Conservation (phyloP, 2,888 invertebrate species). For the Eupithecia inturbata region DNA sequence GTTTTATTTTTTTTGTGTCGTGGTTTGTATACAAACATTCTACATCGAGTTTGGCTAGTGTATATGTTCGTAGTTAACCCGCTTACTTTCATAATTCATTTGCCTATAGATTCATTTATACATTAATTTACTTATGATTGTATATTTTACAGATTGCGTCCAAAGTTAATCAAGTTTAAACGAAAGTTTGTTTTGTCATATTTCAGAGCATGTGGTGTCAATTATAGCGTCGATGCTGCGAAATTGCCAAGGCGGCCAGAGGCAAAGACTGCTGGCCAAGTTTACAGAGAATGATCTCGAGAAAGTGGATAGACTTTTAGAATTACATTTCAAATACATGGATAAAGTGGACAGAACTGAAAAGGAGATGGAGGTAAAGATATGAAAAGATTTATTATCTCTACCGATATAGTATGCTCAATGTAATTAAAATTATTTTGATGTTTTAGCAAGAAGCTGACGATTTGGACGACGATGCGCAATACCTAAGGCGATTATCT, state of each 20-base stretch:
- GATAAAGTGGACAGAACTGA: conserved; percentile 95
- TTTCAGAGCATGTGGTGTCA: conserved; percentile 94
- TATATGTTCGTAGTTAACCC: too few relatives aligned
- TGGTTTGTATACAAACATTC: too few relatives aligned
- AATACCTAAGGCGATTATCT: conserved; percentile 94
- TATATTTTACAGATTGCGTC: too few relatives aligned
- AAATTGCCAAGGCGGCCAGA: conserved; percentile 95
- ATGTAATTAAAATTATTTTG: background rate
- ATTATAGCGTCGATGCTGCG: conserved; percentile 96
- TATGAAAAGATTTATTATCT: too few relatives aligned
- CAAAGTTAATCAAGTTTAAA: background rate
- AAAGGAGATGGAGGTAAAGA: conserved; percentile 86
- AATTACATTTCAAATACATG: conserved; percentile 98
- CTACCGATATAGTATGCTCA: background rate
- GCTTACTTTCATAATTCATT: too few relatives aligned
- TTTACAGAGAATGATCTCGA: conserved; percentile 99
- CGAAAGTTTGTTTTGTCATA: background rate
- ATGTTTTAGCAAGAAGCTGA: conserved; percentile 82
- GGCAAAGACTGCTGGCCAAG: conserved; percentile 95
- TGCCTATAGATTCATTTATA: too few relatives aligned
- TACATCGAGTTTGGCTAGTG: too few relatives aligned
- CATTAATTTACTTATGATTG: too few relatives aligned
- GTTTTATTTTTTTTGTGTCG: too few relatives aligned
- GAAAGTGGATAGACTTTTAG: conserved; percentile 97
- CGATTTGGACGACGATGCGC: conserved; percentile 91